These are phyloP conservation scores for Temnopleurus reevesii DNA, from an alignment of 53 echinoderm and acorn worm genomes.

Conservation along the genomic window DNA sequence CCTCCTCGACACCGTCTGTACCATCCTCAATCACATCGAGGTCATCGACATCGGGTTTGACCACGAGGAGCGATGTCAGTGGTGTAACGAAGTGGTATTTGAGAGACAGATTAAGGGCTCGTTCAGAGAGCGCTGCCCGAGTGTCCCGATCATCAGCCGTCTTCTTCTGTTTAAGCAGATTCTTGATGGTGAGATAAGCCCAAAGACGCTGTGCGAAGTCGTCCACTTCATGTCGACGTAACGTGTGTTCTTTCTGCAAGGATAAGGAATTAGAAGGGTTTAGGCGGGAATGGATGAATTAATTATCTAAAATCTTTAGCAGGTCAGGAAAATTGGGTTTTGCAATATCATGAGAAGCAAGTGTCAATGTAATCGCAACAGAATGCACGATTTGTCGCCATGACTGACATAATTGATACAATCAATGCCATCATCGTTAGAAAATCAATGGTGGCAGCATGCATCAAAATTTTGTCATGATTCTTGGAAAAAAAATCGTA, in stretches of 20 bases:
- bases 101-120: slow-evolving; percentile 82
- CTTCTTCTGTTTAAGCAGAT: slow-evolving; percentile 63
- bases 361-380: too few relatives aligned
- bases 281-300: too few relatives aligned
- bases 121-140: slow-evolving; percentile 58
- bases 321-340: too few relatives aligned
- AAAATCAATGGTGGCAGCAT: too few relatives aligned
- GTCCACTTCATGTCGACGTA: slow-evolving; percentile 66
- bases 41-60: slow-evolving; percentile 69
- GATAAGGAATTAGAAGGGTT: neutral
- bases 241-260: neutral
- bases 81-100: slow-evolving; percentile 98
- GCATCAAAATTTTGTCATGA: too few relatives aligned
- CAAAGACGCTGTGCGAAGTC: slow-evolving; percentile 89
- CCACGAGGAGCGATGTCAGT: slow-evolving; percentile 84
- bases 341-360: too few relatives aligned
- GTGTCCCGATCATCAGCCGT: slow-evolving; percentile 42
- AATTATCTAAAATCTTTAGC: too few relatives aligned
- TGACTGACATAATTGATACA: too few relatives aligned
- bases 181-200: slow-evolving; percentile 95
- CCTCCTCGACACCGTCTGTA: neutral
- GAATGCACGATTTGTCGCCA: too few relatives aligned
- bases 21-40: neutral
- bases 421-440: too few relatives aligned
- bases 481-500: too few relatives aligned